Percentiles rank a stretch among this genome's conserved stretches.
These are phyloP conservation scores for Drosophila melanica DNA, from an alignment of 1,140 invertebrate species.

Conservation along the genomic window DNA sequence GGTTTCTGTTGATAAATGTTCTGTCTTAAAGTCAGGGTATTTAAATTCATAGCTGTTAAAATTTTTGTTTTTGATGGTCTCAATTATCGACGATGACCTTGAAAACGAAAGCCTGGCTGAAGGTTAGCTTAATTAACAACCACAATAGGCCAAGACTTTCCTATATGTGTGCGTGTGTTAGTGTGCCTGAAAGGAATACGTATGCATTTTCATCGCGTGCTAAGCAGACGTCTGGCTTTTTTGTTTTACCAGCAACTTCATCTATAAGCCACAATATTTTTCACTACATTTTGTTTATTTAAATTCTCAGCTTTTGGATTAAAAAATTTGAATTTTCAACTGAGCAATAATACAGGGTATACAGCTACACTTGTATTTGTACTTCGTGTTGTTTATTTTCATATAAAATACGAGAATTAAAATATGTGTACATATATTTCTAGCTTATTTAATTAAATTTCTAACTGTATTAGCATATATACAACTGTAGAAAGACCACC, in stretches of 20 bases:
- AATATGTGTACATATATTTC: no score
- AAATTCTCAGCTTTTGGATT: not conserved
- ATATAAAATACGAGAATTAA: not conserved
- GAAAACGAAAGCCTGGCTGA: conserved; percentile 55
- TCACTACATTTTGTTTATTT: not conserved
- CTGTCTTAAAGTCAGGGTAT: not conserved
- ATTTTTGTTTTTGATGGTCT: conserved; percentile 37
- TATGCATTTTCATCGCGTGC: conserved; percentile 61
- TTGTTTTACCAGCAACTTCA: conserved; percentile 39
- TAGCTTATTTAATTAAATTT: no score
- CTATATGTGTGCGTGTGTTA: conserved; percentile 13
- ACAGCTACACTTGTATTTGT: no score
- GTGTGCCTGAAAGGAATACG: conserved; percentile 9
- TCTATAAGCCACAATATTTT: conserved; percentile 20
- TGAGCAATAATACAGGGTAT: not conserved
- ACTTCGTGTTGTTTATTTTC: not conserved
- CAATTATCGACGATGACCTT: conserved; percentile 73
- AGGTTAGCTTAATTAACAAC: conserved; percentile 71
- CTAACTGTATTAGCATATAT: not conserved
- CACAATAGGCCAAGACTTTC: conserved; percentile 48
- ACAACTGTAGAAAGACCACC: not conserved
- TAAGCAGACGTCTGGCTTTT: conserved; percentile 39
- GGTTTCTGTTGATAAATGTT: not conserved
- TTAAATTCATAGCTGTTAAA: conserved; percentile 11
- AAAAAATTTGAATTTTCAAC: not conserved